Base-by-base conservation (phyloP, 2,888 invertebrate genomes). In the Poecilus cupreus region DNA sequence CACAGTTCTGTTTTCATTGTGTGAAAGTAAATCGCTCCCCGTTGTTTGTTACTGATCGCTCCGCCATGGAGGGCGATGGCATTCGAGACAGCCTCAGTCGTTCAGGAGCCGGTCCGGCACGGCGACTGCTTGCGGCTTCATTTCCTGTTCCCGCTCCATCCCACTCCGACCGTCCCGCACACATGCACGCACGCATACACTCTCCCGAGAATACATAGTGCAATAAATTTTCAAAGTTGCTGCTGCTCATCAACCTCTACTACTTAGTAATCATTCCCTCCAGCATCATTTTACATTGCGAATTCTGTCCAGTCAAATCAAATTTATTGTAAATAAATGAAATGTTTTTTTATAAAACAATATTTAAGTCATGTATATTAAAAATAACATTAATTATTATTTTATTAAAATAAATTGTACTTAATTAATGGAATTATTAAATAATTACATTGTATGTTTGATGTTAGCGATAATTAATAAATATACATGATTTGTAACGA, bases 251-350 rank as follows among this genome's bases (percentile, higher is more conserved):
- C 51, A 72, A 75, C 75, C 75, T 75, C 6, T 75, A 75, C 75
- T 75, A 81, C 81, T 81, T 81, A 81, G 81, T 75, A 81, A 81
- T 77, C 57, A 82, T 80, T 82, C 82, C 82, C 82, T 82, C 82
- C 82, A 80, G 78, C 74, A 81, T 81, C 81, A 75, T 81, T 75
- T 75, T 81, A 81, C 81, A 81, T 75, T 81, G 81, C 81, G 46
- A 89, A 89, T 88, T 89, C 89, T 89, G 89, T 89, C 89, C 89
- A 89, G 87, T 87, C 86, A 85, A 89, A 89, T 89, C 88, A 89
- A 89, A 89, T 88, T 88, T 89, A 88, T 88, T 89, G 89, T 88
- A 88, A 87, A 88, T 89, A 89, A 72, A 80, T 80, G 80, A 80
- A 80, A 72, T 80, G 80, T 80, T 80, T 80, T 80, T 80, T 80